Evolutionary conservation across 2,797 vertebrate species (phyloP).

Genomic region (Enteromius mattozi): DNA sequence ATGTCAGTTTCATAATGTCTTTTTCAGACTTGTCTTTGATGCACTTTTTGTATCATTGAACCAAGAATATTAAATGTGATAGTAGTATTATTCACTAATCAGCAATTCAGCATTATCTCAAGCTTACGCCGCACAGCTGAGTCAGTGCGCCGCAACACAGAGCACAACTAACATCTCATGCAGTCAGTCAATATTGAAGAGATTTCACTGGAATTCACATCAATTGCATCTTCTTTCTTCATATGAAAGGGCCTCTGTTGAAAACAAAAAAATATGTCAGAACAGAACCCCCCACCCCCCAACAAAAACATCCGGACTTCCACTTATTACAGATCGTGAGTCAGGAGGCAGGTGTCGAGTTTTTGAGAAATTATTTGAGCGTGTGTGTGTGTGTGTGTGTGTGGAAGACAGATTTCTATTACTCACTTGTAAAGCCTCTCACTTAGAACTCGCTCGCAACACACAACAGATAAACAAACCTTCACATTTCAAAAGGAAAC

Average conservation of each 20-base stretch:
- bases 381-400: constrained; percentile 41
- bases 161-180: constrained; percentile 16
- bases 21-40: not conserved
- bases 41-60: not conserved
- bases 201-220: constrained; percentile 20
- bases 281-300: not conserved
- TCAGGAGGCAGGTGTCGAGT: constrained; percentile 78
- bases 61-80: not conserved
- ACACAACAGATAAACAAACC: constrained; percentile 76
- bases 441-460: constrained; percentile 69
- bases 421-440: constrained; percentile 66
- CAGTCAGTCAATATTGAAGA: constrained; percentile 21
- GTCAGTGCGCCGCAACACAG: constrained; percentile 20
- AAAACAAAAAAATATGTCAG: constrained; percentile 24
- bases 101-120: constrained; percentile 5
- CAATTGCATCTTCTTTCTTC: constrained; percentile 34
- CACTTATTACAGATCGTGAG: constrained; percentile 48
- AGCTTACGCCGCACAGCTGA: constrained; percentile 7
- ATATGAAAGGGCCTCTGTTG: constrained; percentile 18
- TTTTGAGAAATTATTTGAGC: constrained; percentile 72
- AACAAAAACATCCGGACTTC: constrained; percentile 23
- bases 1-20: not conserved
- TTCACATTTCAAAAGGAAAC: constrained; percentile 75
- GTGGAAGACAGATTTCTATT: constrained; percentile 68
- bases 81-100: constrained; percentile 9